A percentile compares a stretch with the other conserved stretches of the same genome.
phyloP scores from a whole-genome alignment of 2,888 invertebrate species.

The Hylaea fasciaria region DNA sequence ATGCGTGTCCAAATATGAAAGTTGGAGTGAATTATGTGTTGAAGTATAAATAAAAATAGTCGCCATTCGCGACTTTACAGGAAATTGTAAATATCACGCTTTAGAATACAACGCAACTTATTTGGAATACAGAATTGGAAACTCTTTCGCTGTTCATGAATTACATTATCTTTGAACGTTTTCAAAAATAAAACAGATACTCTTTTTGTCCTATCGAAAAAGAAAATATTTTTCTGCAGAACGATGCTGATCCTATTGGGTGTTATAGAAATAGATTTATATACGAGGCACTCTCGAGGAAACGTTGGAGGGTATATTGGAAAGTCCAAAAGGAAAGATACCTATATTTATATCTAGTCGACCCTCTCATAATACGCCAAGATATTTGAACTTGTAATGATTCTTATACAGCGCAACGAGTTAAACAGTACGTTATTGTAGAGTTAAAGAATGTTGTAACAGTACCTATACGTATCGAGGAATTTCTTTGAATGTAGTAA shows the following conservation, averaged over 20 bases:
- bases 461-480: not conserved
- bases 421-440: too few species aligned
- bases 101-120: not conserved
- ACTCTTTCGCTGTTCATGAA: too few species aligned
- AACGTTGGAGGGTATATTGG: conserved; percentile 50
- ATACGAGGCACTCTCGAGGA: conserved; percentile 33
- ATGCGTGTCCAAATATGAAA: conserved; percentile 3
- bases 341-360: conserved; percentile 9
- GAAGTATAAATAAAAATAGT: not conserved
- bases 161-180: too few species aligned
- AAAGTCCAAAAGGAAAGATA: conserved; percentile 47
- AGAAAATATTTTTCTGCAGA: conserved; percentile 31
- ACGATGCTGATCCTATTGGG: conserved; percentile 29
- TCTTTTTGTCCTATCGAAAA: conserved; percentile 12
- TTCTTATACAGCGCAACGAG: not conserved
- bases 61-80: not conserved
- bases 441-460: not conserved
- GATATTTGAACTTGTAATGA: not conserved
- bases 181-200: conserved; percentile 14
- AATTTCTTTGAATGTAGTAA: not conserved
- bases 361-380: conserved; percentile 22
- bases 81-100: not conserved
- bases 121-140: too few species aligned
- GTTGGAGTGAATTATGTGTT: not conserved
- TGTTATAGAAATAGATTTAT: conserved; percentile 39